Conservation (phyloP, 2,113 vertebrate genomes). For the Rhodinocichla rosea region DNA sequence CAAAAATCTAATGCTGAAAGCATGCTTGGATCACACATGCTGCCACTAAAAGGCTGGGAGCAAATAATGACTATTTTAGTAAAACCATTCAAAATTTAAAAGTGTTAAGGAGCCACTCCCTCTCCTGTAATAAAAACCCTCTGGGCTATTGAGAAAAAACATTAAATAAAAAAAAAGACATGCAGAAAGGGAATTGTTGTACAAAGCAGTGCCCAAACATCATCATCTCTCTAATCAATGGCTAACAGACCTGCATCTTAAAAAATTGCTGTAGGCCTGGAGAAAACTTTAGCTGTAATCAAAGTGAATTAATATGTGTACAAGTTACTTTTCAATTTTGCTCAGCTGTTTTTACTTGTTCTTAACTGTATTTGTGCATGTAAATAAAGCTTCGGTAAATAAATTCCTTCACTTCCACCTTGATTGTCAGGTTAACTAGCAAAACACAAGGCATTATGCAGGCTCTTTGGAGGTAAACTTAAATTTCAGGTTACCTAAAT, state of each 20-base stretch:
- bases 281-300: background rate
- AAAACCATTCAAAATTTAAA: background rate
- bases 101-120: background rate
- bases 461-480: background rate
- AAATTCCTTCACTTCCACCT: background rate
- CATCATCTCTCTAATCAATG: background rate
- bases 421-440: background rate
- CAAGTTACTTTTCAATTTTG: background rate
- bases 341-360: background rate
- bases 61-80: background rate
- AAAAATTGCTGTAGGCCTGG: fast-evolving
- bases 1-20: background rate
- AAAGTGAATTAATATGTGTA: background rate
- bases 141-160: background rate
- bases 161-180: background rate
- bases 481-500: background rate
- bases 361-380: background rate
- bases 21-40: background rate
- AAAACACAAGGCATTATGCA: background rate
- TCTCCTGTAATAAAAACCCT: background rate
- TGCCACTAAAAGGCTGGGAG: background rate
- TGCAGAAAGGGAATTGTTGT: background rate
- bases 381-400: background rate
- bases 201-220: background rate
- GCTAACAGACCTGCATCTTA: background rate